A percentile compares a stretch with the other conserved stretches of the same genome.
Conservation (phyloP, 2,113 vertebrate species). For the Cyanoramphus novaezelandiae region DNA sequence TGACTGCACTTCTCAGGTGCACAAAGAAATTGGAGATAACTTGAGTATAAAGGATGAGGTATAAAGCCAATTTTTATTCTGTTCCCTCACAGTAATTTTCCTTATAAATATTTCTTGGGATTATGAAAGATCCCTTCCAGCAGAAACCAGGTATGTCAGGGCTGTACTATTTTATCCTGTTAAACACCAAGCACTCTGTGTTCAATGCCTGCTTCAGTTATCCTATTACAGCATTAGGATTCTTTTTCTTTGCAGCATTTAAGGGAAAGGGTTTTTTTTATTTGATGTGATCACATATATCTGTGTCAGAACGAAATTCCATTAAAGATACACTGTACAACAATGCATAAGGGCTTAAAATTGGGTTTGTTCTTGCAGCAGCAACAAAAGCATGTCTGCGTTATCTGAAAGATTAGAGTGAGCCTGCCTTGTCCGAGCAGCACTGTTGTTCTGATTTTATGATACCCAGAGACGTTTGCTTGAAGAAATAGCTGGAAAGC, state of each 20-base stretch:
- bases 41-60: conserved; percentile 7
- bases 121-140: conserved; percentile 24
- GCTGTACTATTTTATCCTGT: conserved; percentile 10
- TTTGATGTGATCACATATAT: background rate
- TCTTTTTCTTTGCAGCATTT: background rate
- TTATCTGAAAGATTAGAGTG: too few species aligned
- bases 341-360: background rate
- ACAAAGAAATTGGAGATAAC: background rate
- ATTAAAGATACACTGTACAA: fast-evolving
- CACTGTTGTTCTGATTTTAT: background rate
- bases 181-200: background rate
- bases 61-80: conserved; percentile 61
- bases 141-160: background rate
- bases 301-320: background rate
- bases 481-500: background rate
- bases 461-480: background rate
- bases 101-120: conserved; percentile 56
- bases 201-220: background rate
- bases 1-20: background rate
- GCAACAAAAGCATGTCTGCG: background rate
- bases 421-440: background rate
- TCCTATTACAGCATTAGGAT: background rate
- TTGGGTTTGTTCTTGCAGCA: background rate
- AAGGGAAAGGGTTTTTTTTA: background rate
- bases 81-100: conserved; percentile 41